Evolutionary conservation across 2,888 invertebrate species (phyloP), one percentile per base, ranked within the genome.

Genomic region (Eupithecia vulgata): DNA sequence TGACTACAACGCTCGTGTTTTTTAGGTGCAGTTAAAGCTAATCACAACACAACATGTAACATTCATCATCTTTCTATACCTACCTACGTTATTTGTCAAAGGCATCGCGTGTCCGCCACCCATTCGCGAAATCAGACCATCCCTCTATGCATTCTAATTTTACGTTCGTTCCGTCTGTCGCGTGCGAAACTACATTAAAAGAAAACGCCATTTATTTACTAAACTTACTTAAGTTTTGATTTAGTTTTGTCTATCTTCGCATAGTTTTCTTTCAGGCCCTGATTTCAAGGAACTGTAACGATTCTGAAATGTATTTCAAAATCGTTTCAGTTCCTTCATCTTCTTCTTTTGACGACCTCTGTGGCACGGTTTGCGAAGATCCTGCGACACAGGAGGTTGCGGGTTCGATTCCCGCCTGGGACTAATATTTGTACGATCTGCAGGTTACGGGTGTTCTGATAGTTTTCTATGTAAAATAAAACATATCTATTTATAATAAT

Each of bases 41-140:
- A 21, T 10, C 21, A n/a, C n/a, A 40, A 40, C 12, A 40, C 40
- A 30, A 48, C 48, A 52, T 21, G n/a, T 45, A 7, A 48, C 48
- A 52, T 52, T 21, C 21, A 52, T 52, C 21, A 52, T 52, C 8
- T n/a, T 48, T 52, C 21, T 52, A 52, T 52, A n/a, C n/a, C n/a
- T n/a, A n/a, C n/a, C n/a, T n/a, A 52, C 48, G 48, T 52, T 52
- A 52, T 52, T 52, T 52, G 81, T 66, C 64, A 77, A 42, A 78
- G 78, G 61, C 61, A 52, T 80, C 80, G 77, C 76, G 78, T 57
- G 64, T 78, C 37, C 37, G 37, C 64, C 64, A 52, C 37, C 37
- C 64, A 64, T 64, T 64, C 64, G 64, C 64, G 64, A 64, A 64
- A 62, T 37, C n/a, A 64, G 64, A 64, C 64, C 64, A 64, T 64